A percentile compares a stretch with the other conserved stretches of the same genome.
Evolutionary conservation across 1,140 invertebrate genomes (phyloP).

Genomic region (Nasonia vitripennis): DNA sequence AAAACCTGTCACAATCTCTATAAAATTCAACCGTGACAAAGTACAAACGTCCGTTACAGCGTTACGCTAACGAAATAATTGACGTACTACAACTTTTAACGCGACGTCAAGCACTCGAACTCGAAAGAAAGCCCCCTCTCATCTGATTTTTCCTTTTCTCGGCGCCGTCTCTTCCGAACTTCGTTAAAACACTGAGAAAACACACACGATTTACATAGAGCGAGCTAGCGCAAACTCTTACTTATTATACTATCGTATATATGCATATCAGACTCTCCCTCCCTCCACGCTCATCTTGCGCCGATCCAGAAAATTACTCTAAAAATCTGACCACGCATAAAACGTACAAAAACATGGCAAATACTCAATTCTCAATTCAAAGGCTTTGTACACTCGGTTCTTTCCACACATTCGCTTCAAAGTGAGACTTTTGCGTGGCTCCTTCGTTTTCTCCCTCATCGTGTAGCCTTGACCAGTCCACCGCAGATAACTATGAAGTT

Average conservation of each 20-base stretch:
- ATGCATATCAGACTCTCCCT: not conserved
- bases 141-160: not conserved
- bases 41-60: slow-evolving; percentile 14
- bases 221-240: not conserved
- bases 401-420: not conserved
- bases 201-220: slow-evolving; percentile 36
- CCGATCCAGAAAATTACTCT: not conserved
- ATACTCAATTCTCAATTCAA: not conserved
- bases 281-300: not conserved
- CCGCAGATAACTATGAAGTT: not conserved
- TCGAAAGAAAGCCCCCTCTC: not conserved
- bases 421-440: slow-evolving; percentile 30
- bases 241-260: not conserved
- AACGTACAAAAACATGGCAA: slow-evolving; percentile 35
- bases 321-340: slow-evolving; percentile 35
- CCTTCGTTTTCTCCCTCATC: not conserved
- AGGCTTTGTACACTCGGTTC: slow-evolving; percentile 11
- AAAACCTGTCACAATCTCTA: not conserved
- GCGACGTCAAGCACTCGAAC: not conserved
- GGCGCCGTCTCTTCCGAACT: not conserved
- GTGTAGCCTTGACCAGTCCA: not conserved
- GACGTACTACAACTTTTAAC: slow-evolving; percentile 14
- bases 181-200: slow-evolving; percentile 28
- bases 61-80: slow-evolving; percentile 15
- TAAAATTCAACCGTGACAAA: slow-evolving; percentile 20